Evolutionary conservation across 2,797 vertebrate species (phyloP), one percentile per base, ranked within the genome.

Genomic region (Astyanax mexicanus): DNA sequence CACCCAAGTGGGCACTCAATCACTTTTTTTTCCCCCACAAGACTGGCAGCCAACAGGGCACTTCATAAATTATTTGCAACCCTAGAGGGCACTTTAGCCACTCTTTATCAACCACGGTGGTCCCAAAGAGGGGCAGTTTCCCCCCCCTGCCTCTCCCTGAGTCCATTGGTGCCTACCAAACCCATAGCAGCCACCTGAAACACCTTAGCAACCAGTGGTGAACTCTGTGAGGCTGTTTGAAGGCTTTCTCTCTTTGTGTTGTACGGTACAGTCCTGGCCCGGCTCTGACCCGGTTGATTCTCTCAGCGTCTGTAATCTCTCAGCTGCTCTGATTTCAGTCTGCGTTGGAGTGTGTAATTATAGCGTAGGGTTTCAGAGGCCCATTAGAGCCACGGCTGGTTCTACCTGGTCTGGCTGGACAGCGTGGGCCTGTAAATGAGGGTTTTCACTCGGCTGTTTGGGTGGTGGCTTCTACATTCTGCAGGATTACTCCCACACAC

Each of bases 341-440:
- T 69, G 58, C 79, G 86, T 90, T 88, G 88, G 88, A 88, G 87
- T 86, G 86, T 85, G 85, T 90, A 88, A 91, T 92, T 91, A 88
- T 38, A 62, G 88, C 81, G 65, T 91, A 87, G 74, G 82, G 88
- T 90, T 92, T 85, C 88, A 49, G 38, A 51, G 76, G 83, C 83
- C 65, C 77, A 69, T 62, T 73, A 47, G 80, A 83, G 74, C 79
- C 65, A 74, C 58, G 37, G 57, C 11, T 49, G 64, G 55, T 67
- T 77, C 25, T 69, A 62, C 70, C 69, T 77, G 45, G 58, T 42
- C 37, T 40, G 40, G 40, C 47, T 23, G 0, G 49, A 35, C 37
- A 11, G 60, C 6, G 25, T 45, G 25, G 21, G 29, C 37, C n/a
- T 42, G 27, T 38, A 61, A 58, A 54, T 45, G 58, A 38, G 47